A percentile compares a stretch with the other conserved stretches of the same genome.
Conservation (phyloP, 2,797 vertebrate species). For the Crax fasciolata region DNA sequence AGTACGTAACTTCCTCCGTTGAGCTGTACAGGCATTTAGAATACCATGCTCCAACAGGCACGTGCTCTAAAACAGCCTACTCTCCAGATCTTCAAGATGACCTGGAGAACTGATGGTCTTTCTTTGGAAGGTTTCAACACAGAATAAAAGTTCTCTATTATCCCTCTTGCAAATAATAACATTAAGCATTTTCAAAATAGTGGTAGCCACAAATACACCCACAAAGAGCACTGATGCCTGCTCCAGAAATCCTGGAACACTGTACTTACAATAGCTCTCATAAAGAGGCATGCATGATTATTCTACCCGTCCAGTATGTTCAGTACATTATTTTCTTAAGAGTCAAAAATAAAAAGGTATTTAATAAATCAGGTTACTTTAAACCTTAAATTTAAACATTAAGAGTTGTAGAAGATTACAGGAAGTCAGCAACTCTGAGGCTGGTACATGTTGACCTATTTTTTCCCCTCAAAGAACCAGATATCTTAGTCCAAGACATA, state of each 20-base stretch:
- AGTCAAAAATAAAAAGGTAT: background rate
- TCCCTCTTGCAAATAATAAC: background rate
- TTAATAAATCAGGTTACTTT: background rate
- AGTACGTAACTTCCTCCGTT: background rate
- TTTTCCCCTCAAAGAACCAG: background rate
- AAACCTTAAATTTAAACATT: background rate
- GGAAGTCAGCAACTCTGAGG: background rate
- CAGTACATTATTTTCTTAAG: background rate
- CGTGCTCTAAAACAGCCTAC: background rate
- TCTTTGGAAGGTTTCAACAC: background rate
- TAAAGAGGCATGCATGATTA: background rate
- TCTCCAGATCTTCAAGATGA: background rate
- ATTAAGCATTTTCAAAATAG: background rate
- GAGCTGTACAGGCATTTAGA: background rate
- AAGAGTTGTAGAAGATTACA: background rate
- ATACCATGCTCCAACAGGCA: background rate
- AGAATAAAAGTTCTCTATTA: background rate
- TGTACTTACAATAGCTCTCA: background rate
- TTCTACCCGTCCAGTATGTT: background rate
- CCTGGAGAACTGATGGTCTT: background rate
- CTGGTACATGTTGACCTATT: background rate
- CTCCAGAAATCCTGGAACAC: background rate
- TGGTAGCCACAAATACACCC: background rate
- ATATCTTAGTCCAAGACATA: background rate
- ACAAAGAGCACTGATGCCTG: background rate